A percentile compares a stretch with the other conserved stretches of the same genome.
Evolutionary conservation across 2,797 vertebrate genomes (phyloP).

Genomic region (Thalassophryne amazonica): DNA sequence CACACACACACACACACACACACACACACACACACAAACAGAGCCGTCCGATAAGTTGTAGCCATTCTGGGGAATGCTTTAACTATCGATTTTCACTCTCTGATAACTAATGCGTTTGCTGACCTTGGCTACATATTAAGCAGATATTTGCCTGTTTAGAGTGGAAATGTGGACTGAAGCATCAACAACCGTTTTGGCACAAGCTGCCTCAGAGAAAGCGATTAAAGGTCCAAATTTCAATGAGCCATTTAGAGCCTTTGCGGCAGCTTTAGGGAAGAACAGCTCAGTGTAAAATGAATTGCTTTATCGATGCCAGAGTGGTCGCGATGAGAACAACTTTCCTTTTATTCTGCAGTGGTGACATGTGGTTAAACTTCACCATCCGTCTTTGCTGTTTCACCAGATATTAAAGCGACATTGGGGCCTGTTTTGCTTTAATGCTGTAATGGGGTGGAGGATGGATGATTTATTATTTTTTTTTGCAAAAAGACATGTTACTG

Average conservation of each 20-base stretch:
- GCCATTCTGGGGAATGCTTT: slow-evolving; percentile 55
- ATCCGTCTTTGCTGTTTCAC: too few relatives aligned
- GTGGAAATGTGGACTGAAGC: slow-evolving; percentile 39
- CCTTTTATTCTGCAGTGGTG: not conserved
- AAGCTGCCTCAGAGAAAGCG: slow-evolving; percentile 41
- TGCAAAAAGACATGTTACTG: too few relatives aligned
- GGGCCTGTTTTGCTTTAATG: too few relatives aligned
- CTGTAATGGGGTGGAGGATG: too few relatives aligned
- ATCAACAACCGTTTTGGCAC: slow-evolving; percentile 55
- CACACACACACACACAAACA: not conserved
- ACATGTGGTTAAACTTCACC: too few relatives aligned
- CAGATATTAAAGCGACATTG: too few relatives aligned
- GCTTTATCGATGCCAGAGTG: slow-evolving; percentile 18
- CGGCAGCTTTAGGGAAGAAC: slow-evolving; percentile 12
- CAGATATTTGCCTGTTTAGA: slow-evolving; percentile 38
- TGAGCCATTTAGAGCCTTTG: slow-evolving; percentile 43
- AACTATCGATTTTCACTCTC: slow-evolving; percentile 64
- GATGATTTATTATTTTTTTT: too few relatives aligned
- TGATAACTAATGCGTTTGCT: slow-evolving; percentile 59
- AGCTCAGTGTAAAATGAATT: slow-evolving; percentile 39
- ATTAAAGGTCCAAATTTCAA: slow-evolving; percentile 46
- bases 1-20: not conserved
- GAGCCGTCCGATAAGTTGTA: slow-evolving; percentile 18
- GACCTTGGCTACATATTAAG: slow-evolving; percentile 64
- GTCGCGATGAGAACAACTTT: slow-evolving; percentile 7